Evolutionary conservation across 2,888 invertebrate species (phyloP), one percentile per base, ranked within the genome.

Genomic region (Toxonevra muliebris): DNA sequence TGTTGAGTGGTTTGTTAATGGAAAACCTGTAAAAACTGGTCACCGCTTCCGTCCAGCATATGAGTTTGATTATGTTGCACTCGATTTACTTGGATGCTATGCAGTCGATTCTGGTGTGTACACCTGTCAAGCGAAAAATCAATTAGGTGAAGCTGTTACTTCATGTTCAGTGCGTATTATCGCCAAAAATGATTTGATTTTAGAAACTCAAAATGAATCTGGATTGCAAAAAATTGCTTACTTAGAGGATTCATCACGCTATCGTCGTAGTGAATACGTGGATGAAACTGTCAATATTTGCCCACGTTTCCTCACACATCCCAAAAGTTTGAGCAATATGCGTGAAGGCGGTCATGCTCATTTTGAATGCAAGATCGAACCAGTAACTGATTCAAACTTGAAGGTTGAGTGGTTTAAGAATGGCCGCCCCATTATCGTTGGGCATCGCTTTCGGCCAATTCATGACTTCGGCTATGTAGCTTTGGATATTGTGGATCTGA

Each of bases 381-480:
- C 98, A 45, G 95, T 98, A 10, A 97, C 96, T 8, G 99, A 99
- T 87, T 91, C 98, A 0, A 97, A 97, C 79, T 88, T 99, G 76
- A 95, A 94, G 85, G 96, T 98, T 4, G 97, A 97, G 86, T 98
- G 98, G 98, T 96, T 90, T 81, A 96, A 95, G 82, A 95, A 99
- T 85, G 97, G 96, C 54, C 91, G 93, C 76, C 96, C 97, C 40
- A 91, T 99, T 63, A 96, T 94, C 17, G 91, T 96, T 82, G 97
- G 97, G 60, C 96, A 97, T 82, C 90, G 97, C 79, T 98, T 97
- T 88, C 90, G 96, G 77, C 97, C 97, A 68, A 96, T 97, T 82
- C 97, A 97, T 83, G 98, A 99, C 85, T 98, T 99, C 86, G 98
- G 98, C 52, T 98, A 97, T 82, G 98, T 98, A 20, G 97, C 98